A percentile compares a stretch with the other conserved stretches of the same genome.
phyloP scores from a whole-genome alignment of 2,797 vertebrate genomes.

The Moxostoma hubbsi region DNA sequence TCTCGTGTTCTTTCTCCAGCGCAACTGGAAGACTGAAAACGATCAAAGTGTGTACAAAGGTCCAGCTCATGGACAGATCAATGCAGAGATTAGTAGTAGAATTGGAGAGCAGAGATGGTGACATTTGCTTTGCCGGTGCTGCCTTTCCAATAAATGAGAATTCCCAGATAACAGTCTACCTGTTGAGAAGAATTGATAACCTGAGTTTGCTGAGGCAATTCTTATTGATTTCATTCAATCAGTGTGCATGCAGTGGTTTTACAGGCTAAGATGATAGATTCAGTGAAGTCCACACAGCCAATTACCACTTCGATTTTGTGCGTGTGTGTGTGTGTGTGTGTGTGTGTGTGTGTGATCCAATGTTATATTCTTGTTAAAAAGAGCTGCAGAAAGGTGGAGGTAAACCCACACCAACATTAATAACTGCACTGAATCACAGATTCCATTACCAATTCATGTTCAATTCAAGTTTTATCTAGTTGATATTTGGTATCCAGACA shows the following conservation, averaged over 20 bases:
- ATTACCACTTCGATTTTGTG: constrained; percentile 48
- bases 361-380: constrained; percentile 1
- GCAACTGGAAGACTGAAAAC: constrained; percentile 21
- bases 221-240: constrained; percentile 54
- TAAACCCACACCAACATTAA: neutral
- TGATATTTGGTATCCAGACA: no score
- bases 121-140: constrained; percentile 39
- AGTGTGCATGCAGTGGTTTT: constrained; percentile 47
- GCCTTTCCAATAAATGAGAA: constrained; percentile 41
- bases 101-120: constrained; percentile 45
- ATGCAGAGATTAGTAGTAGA: constrained; percentile 44
- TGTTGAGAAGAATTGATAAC: constrained; percentile 57
- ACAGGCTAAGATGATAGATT: constrained; percentile 71
- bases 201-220: constrained; percentile 47
- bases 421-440: neutral
- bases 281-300: constrained; percentile 50
- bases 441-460: neutral
- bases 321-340: constrained; percentile 8
- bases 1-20: constrained; percentile 19
- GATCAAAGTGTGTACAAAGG: constrained; percentile 31
- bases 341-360: constrained; percentile 1
- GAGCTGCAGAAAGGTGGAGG: neutral
- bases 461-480: neutral
- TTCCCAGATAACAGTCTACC: constrained; percentile 44
- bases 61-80: constrained; percentile 31